Conservation (phyloP, 2,888 invertebrate species). For the Pterobdella sp. region DNA sequence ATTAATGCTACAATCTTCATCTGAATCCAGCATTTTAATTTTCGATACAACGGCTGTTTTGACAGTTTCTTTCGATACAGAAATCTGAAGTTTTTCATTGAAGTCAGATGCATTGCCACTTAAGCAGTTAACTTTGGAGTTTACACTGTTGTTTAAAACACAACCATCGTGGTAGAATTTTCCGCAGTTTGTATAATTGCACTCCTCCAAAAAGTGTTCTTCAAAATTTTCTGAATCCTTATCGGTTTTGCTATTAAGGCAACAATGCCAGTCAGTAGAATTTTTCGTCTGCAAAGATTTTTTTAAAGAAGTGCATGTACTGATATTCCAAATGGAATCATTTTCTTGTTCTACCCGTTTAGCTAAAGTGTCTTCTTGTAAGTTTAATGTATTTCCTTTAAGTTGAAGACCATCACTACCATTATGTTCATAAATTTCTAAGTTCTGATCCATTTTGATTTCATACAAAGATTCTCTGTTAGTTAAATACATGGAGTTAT, state of each 20-base stretch:
- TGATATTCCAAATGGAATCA: conserved; percentile 1
- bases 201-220: too few species aligned
- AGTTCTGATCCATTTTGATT: conserved; percentile 45
- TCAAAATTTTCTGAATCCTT: too few species aligned
- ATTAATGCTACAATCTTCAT: background rate
- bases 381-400: background rate
- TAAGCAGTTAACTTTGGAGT: too few species aligned
- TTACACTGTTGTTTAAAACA: too few species aligned
- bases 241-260: too few species aligned
- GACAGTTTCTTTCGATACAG: background rate
- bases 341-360: background rate
- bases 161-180: too few species aligned
- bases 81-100: background rate
- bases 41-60: background rate
- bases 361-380: background rate
- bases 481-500: background rate
- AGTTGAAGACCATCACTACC: background rate
- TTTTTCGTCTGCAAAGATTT: too few species aligned
- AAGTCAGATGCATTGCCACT: too few species aligned
- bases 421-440: conserved; percentile 38
- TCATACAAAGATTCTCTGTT: conserved; percentile 48
- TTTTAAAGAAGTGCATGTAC: background rate
- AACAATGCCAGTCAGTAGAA: too few species aligned
- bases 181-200: too few species aligned
- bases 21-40: background rate